Base-by-base conservation (phyloP, 30 jellyfish, hydroid and myxozoan species). In the Chironex yamaguchii region DNA sequence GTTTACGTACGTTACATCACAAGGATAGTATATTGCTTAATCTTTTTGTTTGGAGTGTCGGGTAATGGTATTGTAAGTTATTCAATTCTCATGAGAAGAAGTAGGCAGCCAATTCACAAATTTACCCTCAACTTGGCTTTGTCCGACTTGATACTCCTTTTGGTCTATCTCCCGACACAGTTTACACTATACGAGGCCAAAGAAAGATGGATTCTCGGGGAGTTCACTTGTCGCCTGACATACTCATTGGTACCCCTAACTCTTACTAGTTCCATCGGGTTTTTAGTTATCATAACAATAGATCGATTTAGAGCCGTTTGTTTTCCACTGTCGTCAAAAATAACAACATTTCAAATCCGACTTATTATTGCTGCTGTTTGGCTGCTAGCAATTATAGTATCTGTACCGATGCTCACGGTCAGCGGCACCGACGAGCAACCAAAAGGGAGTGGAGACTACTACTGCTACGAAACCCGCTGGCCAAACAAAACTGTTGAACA, bases 281-380 rank as follows among this genome's bases (percentile, higher is more conserved):
- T 92, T 0, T 48, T 89, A 32, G 30, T 89, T 3, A 94, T 92
- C 27, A 89, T 89, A 0, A 79, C 97, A 3, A 34, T 89, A 4
- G 92, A 89, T 48, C 85, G 97, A 67, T 76, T 53, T 34, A 80
- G 94, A 30, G 97, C 90, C 34, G 74, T 81, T n/a, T 1, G 81
- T 34, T 49, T 67, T 20, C 97, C 97, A 12, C 66, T 89, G 52
- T 52, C 49, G 27, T 89, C 93, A 90, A 91, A 92, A 35, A 50
- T 81, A 9, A 90, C 81, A 34, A 23, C 97, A 24, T 28, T 25
- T 22, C 36, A 86, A 13, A 64, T 3, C 30, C 74, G 84, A 13
- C 81, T 54, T 62, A 75, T 65, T 0, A 71, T 89, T 1, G 90
- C 94, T 17, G 29, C 66, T 4, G 81, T 89, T 36, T 89, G 97